phyloP scores from a whole-genome alignment of 2,113 vertebrate species.

The Coracopsis vasa region DNA sequence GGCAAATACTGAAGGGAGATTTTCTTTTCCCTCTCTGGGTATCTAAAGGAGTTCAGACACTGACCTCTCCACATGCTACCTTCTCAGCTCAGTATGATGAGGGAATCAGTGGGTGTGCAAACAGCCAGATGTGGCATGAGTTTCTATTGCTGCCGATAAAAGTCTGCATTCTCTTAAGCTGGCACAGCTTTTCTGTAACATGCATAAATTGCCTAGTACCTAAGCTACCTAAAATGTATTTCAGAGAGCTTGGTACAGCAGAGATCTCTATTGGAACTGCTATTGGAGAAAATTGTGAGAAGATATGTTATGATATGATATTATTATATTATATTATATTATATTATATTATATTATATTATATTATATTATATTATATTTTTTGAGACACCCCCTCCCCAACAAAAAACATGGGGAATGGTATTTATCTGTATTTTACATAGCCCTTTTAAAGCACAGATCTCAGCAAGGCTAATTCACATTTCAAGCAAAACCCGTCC shows the following conservation, averaged over 20 bases:
- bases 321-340: background rate
- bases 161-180: background rate
- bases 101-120: background rate
- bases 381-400: background rate
- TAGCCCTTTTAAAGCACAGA: background rate
- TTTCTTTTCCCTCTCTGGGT: background rate
- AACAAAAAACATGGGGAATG: background rate
- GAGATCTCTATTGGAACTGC: background rate
- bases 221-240: slow-evolving; percentile 41
- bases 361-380: background rate
- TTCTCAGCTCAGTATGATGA: background rate
- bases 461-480: background rate
- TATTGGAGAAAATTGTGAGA: background rate
- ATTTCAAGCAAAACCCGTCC: background rate
- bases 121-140: background rate
- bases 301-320: background rate
- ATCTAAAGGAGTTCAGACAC: background rate
- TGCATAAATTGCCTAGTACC: background rate
- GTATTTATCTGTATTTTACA: background rate
- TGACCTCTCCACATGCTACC: rapidly evolving
- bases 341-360: too few relatives aligned
- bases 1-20: background rate
- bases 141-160: background rate
- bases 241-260: background rate
- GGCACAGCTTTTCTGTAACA: background rate